phyloP scores from a whole-genome alignment of 2,797 vertebrate species.

The Simalia tracyae region DNA sequence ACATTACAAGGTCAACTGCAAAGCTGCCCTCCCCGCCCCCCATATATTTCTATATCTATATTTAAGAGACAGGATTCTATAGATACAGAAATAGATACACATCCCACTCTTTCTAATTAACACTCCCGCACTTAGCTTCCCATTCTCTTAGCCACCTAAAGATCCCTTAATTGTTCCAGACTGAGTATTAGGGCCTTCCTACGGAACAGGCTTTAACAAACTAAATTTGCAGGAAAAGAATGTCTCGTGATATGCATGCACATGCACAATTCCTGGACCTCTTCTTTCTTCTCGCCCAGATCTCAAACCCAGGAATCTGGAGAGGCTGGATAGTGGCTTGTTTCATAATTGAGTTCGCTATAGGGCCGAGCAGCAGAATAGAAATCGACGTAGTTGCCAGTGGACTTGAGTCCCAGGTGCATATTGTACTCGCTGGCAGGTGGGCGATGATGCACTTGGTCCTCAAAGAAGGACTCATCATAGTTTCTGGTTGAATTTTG shows the following conservation, averaged over 20 bases:
- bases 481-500: conserved; percentile 93
- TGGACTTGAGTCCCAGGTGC: conserved; percentile 98
- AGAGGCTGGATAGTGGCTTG: conserved; percentile 97
- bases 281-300: conserved; percentile 47
- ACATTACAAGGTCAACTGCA: conserved; percentile 68
- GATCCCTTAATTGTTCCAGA: conserved; percentile 68
- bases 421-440: conserved; percentile 93
- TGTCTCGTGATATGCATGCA: conserved; percentile 95
- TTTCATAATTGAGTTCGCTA: conserved; percentile 99
- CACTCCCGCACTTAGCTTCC: conserved; percentile 65
- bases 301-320: conserved; percentile 98
- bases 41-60: conserved; percentile 62
- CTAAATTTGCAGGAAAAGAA: conserved; percentile 83
- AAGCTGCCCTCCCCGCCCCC: conserved; percentile 64
- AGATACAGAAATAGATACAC: conserved; percentile 51
- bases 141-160: conserved; percentile 70
- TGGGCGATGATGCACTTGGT: conserved; percentile 92
- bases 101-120: conserved; percentile 70
- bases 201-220: conserved; percentile 85
- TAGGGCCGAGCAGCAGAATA: conserved; percentile 97
- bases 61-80: conserved; percentile 32
- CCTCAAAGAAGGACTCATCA: conserved; percentile 96
- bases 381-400: conserved; percentile 98
- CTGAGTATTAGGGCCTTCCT: conserved; percentile 77
- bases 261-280: conserved; percentile 88